Evolutionary conservation across 2,797 vertebrate species (phyloP), one percentile per base, ranked within the genome.

Genomic region (Octomys mimax): DNA sequence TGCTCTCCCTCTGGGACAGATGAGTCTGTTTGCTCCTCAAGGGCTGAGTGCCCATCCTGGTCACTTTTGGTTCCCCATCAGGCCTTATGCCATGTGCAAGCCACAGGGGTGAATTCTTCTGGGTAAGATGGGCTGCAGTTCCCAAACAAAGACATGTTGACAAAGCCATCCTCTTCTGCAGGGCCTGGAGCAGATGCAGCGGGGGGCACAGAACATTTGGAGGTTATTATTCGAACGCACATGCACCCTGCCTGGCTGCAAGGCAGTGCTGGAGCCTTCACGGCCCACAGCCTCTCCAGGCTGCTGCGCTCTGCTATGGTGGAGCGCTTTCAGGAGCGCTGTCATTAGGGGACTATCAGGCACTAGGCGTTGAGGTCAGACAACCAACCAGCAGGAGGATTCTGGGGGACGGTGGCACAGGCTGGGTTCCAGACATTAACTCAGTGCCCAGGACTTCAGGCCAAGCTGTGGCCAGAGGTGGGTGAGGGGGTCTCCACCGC

Each of bases 71-170:
- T 66, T 68, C 87, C 46, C 36, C 24, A 31, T n/a, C 57, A 52
- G 70, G 77, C 57, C 24, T 73, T 66, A n/a, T 5, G 22, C 36
- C 71, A 54, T 2, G 1, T 33, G 21, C 46, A 79, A 46, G 77
- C 70, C 28, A 33, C 18, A 90, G 73, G 66, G 79, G 33, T 39
- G 36, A 78, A 62, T 79, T 49, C 83, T 66, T 85, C 86, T 0
- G 0, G 24, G 75, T 46, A 36, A 73, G 31, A 66, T 0, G 2
- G 85, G 71, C 57, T 2, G 36, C 49, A 83, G n/a, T 79, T 92
- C 57, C 86, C 89, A 71, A 64, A 96, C 73, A 97, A 96, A 96
- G 89, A 86, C 16, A 19, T 28, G 31, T 24, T 52, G 84, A 87
- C 79, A 86, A 89, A 93, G 80, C 59, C 59, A 36, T 46, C 12